These are phyloP conservation scores for Clanis bilineata DNA, from an alignment of 2,888 invertebrate genomes.

Conservation along the genomic window DNA sequence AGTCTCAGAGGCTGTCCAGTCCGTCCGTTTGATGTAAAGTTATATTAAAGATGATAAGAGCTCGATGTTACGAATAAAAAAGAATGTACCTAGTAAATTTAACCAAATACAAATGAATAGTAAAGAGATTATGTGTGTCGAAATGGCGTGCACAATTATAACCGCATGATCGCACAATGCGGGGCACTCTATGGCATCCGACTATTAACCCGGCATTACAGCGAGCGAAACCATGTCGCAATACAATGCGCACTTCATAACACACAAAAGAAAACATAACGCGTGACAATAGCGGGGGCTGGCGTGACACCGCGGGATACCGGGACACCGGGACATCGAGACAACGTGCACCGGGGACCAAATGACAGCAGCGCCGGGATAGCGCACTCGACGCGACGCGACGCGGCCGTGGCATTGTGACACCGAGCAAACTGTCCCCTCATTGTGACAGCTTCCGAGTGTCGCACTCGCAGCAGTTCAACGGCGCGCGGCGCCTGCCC, in stretches of 20 bases:
- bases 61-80: not conserved
- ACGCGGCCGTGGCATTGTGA: slow-evolving; percentile 43
- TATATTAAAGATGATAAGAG: no score
- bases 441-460: slow-evolving; percentile 44
- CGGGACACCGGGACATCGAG: slow-evolving; percentile 29
- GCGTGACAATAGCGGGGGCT: slow-evolving; percentile 35
- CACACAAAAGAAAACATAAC: slow-evolving; percentile 51
- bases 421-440: slow-evolving; percentile 33
- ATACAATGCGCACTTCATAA: slow-evolving; percentile 54
- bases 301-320: slow-evolving; percentile 14
- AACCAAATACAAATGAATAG: slow-evolving; percentile 9
- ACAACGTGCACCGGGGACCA: no score
- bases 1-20: no score
- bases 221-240: not conserved
- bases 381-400: slow-evolving; percentile 40
- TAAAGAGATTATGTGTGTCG: not conserved
- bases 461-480: slow-evolving; percentile 27
- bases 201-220: slow-evolving; percentile 18
- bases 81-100: not conserved
- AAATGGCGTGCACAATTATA: slow-evolving; percentile 6
- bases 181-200: not conserved
- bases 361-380: no score
- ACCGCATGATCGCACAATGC: slow-evolving; percentile 5
- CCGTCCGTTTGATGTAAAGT: no score
- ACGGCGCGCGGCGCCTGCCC: slow-evolving; percentile 65